Evolutionary conservation across 2,888 invertebrate genomes (phyloP).

Genomic region (Drosophila stalkeri): DNA sequence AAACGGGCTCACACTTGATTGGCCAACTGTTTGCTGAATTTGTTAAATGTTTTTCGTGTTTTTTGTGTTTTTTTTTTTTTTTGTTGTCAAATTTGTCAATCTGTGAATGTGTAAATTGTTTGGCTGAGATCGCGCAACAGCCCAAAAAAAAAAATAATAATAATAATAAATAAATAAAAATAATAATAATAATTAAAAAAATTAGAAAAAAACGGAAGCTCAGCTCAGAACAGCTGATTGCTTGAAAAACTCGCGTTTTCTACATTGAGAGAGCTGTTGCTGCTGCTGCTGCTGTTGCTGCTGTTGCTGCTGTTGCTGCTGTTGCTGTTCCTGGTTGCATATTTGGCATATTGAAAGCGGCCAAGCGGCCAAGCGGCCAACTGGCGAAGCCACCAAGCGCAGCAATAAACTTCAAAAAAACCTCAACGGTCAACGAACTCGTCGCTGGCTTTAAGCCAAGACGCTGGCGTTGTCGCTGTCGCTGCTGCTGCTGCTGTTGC

Average conservation of each 20-base stretch:
- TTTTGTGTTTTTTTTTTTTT: neutral
- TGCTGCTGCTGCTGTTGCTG: slow-evolving; percentile 9
- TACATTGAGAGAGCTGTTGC: slow-evolving; percentile 23
- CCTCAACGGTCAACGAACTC: slow-evolving; percentile 75
- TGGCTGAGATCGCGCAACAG: slow-evolving; percentile 6
- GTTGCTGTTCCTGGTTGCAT: slow-evolving; percentile 80
- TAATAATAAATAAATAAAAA: neutral
- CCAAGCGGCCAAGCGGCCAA: slow-evolving; percentile 54
- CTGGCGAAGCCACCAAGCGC: slow-evolving; percentile 50
- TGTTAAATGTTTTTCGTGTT: slow-evolving; percentile 2
- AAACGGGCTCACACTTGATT: slow-evolving; percentile 50
- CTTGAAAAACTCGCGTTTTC: slow-evolving; percentile 43
- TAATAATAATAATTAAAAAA: neutral
- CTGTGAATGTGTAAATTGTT: slow-evolving; percentile 9
- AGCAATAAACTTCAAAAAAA: slow-evolving; percentile 72
- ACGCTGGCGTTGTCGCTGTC: slow-evolving; percentile 10
- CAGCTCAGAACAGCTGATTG: slow-evolving; percentile 26
- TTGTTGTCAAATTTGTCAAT: slow-evolving; percentile 13
- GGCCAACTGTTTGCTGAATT: slow-evolving; percentile 24
- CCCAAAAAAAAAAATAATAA: neutral
- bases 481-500: neutral
- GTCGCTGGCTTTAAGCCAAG: slow-evolving; percentile 66
- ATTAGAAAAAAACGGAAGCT: slow-evolving; percentile 30
- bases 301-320: slow-evolving; percentile 7
- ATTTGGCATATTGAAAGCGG: slow-evolving; percentile 80